phyloP scores from a whole-genome alignment of 1,140 invertebrate genomes.

The Heliconius congener region DNA sequence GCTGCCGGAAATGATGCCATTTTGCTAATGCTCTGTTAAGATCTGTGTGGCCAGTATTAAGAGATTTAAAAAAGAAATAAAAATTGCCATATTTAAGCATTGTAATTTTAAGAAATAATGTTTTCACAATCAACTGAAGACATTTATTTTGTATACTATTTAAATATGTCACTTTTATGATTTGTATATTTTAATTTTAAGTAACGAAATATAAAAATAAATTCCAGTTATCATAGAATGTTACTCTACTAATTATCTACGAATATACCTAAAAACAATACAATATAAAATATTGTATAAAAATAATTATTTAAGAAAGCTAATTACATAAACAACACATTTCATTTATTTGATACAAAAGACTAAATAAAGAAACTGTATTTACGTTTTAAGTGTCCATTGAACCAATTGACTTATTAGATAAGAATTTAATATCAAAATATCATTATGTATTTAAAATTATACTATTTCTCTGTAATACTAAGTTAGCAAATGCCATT shows the following conservation, averaged over 20 bases:
- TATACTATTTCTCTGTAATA: neutral
- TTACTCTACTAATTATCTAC: too few relatives aligned
- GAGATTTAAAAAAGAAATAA: constrained; percentile 36
- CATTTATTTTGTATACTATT: neutral
- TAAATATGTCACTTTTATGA: too few relatives aligned
- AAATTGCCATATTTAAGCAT: constrained; percentile 13
- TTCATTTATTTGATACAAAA: neutral
- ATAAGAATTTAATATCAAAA: neutral
- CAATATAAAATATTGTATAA: too few relatives aligned
- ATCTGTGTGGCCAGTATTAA: constrained; percentile 8
- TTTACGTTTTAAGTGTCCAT: neutral
- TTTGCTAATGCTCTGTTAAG: constrained; percentile 40
- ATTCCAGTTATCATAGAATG: too few relatives aligned
- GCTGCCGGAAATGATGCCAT: constrained; percentile 68
- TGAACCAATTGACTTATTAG: neutral
- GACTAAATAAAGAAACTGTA: neutral
- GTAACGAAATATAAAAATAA: too few relatives aligned
- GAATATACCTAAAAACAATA: too few relatives aligned
- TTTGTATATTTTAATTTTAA: too few relatives aligned
- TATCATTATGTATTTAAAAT: neutral
- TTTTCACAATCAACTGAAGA: neutral
- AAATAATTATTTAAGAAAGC: too few relatives aligned
- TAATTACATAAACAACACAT: neutral
- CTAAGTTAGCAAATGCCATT: neutral
- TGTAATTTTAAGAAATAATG: neutral